Evolutionary conservation across 2,113 vertebrate species (phyloP).

Genomic region (Gasterosteus aculeatus): DNA sequence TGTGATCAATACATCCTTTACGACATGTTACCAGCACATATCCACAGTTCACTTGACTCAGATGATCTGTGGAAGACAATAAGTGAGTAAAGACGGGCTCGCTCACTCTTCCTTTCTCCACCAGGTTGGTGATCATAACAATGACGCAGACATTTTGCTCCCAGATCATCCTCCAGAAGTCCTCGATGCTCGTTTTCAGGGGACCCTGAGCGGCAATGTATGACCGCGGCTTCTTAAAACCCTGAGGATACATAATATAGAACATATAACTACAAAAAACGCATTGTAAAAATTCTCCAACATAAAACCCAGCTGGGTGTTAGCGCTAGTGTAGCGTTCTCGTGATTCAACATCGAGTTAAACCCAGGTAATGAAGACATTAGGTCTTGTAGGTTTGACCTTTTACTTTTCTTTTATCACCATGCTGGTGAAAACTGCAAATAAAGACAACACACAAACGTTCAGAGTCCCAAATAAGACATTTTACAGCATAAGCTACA

Average conservation of each 20-base stretch:
- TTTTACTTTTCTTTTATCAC: background rate
- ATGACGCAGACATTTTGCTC: conserved; percentile 93
- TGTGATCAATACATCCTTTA: background rate
- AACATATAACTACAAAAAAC: background rate
- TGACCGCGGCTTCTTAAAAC: conserved; percentile 90
- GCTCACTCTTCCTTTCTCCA: conserved; percentile 95
- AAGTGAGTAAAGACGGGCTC: background rate
- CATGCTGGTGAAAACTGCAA: no score
- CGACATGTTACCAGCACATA: background rate
- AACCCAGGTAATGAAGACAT: background rate
- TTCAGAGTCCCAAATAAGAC: no score
- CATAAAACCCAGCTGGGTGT: no score
- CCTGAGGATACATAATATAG: conserved; percentile 76
- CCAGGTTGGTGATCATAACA: conserved; percentile 97
- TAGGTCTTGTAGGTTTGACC: background rate
- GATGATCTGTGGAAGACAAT: background rate
- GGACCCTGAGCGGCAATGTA: conserved; percentile 99
- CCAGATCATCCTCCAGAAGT: conserved; percentile 99
- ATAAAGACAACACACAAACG: background rate
- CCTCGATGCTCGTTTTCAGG: conserved; percentile 90
- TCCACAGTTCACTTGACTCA: background rate
- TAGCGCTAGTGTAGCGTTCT: no score
- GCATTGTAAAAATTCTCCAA: no score
- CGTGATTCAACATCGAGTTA: background rate
- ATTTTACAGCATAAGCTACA: no score